These are phyloP conservation scores for Chrysemys picta DNA, from an alignment of 2,113 vertebrate genomes.

Conservation along the genomic window DNA sequence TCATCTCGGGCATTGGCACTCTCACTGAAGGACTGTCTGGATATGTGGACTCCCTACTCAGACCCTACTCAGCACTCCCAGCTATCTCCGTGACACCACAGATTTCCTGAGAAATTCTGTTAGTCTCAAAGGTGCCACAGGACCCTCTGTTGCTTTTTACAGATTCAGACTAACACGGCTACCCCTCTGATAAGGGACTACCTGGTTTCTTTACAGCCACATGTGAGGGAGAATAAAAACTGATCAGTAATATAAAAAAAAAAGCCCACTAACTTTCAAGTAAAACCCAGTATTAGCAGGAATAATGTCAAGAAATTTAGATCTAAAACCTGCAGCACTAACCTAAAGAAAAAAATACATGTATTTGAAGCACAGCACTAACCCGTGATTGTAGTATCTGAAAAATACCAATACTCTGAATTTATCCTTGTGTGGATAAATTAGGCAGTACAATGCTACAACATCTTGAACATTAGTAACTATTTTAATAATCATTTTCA, in stretches of 20 bases:
- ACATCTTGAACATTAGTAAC: neutral
- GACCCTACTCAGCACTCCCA: too few species aligned
- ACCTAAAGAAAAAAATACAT: neutral
- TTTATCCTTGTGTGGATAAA: neutral
- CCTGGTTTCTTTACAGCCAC: neutral
- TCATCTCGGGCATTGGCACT: too few species aligned
- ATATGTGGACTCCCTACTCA: too few species aligned
- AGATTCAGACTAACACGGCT: too few species aligned
- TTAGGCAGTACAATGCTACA: neutral
- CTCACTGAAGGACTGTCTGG: too few species aligned
- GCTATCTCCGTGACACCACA: too few species aligned
- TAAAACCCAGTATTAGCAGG: neutral
- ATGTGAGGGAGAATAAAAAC: neutral
- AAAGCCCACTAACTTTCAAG: neutral
- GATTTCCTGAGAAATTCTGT: too few species aligned
- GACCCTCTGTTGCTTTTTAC: too few species aligned
- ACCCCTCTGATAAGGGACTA: too few species aligned
- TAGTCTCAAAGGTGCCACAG: too few species aligned
- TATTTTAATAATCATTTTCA: neutral
- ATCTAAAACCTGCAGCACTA: neutral
- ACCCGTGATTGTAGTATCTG: neutral
- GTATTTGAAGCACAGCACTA: neutral
- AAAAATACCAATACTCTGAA: rapidly evolving
- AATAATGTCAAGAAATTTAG: neutral
- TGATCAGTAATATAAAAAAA: neutral